Evolutionary conservation across 2,797 vertebrate genomes (phyloP), one percentile per base, ranked within the genome.

Genomic region (Pelochelys cantorii): DNA sequence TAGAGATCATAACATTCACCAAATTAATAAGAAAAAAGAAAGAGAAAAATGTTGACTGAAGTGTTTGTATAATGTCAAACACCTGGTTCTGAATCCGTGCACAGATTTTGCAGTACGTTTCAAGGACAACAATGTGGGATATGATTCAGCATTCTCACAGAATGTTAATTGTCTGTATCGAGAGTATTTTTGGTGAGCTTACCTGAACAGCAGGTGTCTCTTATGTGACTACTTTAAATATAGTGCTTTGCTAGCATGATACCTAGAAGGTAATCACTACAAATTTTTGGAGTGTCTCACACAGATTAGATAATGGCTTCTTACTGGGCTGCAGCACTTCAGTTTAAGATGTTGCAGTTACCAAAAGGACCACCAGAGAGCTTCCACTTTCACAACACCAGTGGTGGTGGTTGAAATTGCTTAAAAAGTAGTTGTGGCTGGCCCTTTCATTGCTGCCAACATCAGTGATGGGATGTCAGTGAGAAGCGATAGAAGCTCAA

Each of bases 181-280:
- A 88, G 79, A 91, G 81, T 71, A 29, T 82, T 92, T 81, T 53
- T 92, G 79, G 74, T 80, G 22, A 80, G 31, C 86, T 94, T 86
- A 91, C 90, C 92, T 89, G 75, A 95, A 87, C 74, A 93, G 53
- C 78, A 5, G 93, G 90, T n/a, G 82, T 93, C 91, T 95, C 85
- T 94, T 74, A 54, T 77, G 48, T 83, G n/a, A 57, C 52, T 85
- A 31, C 71, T 95, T 88, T 91, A 60, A 86, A 92, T 93, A 86
- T 81, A 88, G 79, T 60, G 17, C 55, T 90, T 27, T 90, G 82
- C 86, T 92, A 80, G 52, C 54, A 2, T 7, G 84, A 86, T 85
- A 74, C 68, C 79, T 60, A 11, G 22, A 92, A 75, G 83, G 52
- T 56, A 85, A 59, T 57, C 14, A 11, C 84, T 75, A 62, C 37